A percentile compares a stretch with the other conserved stretches of the same genome.
Evolutionary conservation across 2,888 invertebrate species (phyloP).

Genomic region (Himalopsyche anomala): DNA sequence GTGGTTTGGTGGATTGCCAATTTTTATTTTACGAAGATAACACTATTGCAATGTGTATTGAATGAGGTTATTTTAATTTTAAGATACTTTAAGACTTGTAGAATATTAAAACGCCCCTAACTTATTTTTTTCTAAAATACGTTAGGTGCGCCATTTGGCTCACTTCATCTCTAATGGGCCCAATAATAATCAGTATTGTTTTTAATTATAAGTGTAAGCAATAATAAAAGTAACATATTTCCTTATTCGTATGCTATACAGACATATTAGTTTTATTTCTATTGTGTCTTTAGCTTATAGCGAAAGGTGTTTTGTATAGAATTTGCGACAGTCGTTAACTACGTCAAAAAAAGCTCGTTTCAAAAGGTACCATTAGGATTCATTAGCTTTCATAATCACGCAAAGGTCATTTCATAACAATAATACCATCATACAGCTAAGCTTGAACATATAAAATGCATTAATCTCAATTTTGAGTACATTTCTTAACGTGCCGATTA

Average conservation of each 20-base stretch:
- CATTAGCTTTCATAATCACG: constrained; percentile 35
- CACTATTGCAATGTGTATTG: too few species aligned
- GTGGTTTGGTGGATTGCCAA: too few species aligned
- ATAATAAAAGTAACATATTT: not conserved
- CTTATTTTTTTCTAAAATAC: too few species aligned
- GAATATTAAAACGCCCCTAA: too few species aligned
- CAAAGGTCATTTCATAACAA: constrained; percentile 32
- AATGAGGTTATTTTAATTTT: too few species aligned
- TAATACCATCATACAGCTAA: not conserved
- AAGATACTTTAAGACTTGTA: too few species aligned
- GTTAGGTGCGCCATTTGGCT: too few species aligned
- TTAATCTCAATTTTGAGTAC: not conserved
- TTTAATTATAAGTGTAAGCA: too few species aligned
- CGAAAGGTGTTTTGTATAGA: constrained; percentile 29
- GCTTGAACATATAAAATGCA: not conserved
- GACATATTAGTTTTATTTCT: not conserved
- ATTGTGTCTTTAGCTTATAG: not conserved
- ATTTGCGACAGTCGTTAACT: constrained; percentile 36
- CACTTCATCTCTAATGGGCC: too few species aligned
- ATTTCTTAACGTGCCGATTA: not conserved
- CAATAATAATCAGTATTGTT: too few species aligned
- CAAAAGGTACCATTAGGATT: constrained; percentile 25
- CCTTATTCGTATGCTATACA: not conserved
- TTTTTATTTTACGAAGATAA: too few species aligned
- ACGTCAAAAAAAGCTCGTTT: constrained; percentile 13